Evolutionary conservation across 2,888 invertebrate genomes (phyloP), one percentile per base, ranked within the genome.

Genomic region (Drepana falcataria): DNA sequence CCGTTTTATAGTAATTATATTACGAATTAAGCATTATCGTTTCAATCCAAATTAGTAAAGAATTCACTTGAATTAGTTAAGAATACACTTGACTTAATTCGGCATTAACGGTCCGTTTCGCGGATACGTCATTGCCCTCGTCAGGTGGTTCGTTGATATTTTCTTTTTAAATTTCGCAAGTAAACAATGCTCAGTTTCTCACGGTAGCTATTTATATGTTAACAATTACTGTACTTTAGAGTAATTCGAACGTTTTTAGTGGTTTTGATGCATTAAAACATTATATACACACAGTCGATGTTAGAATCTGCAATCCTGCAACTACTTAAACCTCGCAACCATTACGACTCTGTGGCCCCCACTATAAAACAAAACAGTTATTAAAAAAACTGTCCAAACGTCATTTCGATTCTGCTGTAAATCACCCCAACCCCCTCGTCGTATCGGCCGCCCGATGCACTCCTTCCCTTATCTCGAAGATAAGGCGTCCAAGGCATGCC

Each of bases 21-120:
- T 2, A 51, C 34, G 3, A 41, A 41, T 7, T 40, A 40, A 49
- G 9, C 33, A 33, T 40, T 33, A 40, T 3, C 40, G 33, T 21
- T 21, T 33, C n/a, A 51, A 6, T 37, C 5, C 37, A 37, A 34
- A 7, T 47, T 37, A 40, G 34, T 47, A 34, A 47, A 54, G 57
- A 56, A 59, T 51, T 52, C 52, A 55, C 51, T 56, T 53, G 60
- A 60, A 58, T 64, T 56, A 54, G 49, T 58, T 35, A 55, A 62
- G 52, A 49, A 52, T 64, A 59, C 56, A 63, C 53, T 52, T 54
- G 59, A 55, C 49, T 57, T 58, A 54, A 60, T 66, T 63, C 65
- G 55, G 56, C 59, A 63, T 63, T 67, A 69, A 70, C 72, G 67
- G 68, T 59, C 66, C 51, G 55, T 59, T 61, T 64, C 49, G 54